phyloP scores from a whole-genome alignment of 2,113 vertebrate genomes.

The Sporophila hypoxantha region DNA sequence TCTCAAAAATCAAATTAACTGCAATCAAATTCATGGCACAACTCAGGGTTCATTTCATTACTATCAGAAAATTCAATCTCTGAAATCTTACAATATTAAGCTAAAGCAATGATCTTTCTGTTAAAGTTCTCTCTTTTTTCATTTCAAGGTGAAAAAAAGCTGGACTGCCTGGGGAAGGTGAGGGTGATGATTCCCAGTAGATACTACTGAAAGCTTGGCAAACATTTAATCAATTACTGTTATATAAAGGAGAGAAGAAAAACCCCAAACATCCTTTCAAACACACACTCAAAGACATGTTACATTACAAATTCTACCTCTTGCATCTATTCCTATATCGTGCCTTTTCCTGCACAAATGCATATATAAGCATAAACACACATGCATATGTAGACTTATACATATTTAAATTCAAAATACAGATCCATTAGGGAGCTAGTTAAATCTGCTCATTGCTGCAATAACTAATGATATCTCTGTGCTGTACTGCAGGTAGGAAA shows the following conservation, averaged over 20 bases:
- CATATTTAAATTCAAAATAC: conserved; percentile 10
- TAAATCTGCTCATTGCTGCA: neutral
- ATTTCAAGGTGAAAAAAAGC: conserved; percentile 63
- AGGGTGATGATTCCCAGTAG: conserved; percentile 52
- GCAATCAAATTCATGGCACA: conserved; percentile 57
- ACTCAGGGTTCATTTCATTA: conserved; percentile 60
- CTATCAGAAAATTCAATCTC: conserved; percentile 65
- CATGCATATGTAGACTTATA: neutral
- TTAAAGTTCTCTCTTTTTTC: conserved; percentile 69
- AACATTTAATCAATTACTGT: conserved; percentile 58
- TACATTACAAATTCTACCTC: conserved; percentile 39
- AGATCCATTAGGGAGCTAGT: conserved; percentile 9
- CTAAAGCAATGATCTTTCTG: conserved; percentile 67
- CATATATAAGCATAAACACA: neutral
- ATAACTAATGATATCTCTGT: conserved; percentile 21
- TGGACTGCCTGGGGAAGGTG: neutral
- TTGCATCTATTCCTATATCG: neutral
- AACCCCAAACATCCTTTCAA: conserved; percentile 21
- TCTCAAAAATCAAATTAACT: conserved; percentile 55
- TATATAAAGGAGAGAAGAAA: conserved; percentile 27
- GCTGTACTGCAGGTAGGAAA: neutral
- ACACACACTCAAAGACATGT: conserved; percentile 24
- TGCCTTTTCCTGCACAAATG: conserved; percentile 11
- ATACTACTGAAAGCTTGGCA: conserved; percentile 54
- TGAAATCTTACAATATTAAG: conserved; percentile 68